These are phyloP conservation scores for Erethizon dorsatum DNA, from an alignment of 2,797 vertebrate species.

Conservation along the genomic window DNA sequence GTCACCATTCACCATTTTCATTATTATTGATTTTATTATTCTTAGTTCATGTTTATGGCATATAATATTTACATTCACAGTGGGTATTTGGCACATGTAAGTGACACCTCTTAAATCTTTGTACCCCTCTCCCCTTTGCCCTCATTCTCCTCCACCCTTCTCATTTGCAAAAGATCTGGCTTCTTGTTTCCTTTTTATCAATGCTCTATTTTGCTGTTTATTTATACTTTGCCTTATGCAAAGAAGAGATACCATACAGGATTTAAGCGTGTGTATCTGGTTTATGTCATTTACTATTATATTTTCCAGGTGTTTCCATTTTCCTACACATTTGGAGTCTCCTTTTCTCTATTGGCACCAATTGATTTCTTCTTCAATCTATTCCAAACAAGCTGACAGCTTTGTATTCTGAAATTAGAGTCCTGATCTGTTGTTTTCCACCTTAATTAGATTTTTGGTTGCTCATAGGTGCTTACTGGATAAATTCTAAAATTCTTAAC, in stretches of 20 bases:
- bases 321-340: neutral
- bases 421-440: neutral
- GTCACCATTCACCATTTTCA: neutral
- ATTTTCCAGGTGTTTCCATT: neutral
- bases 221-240: neutral
- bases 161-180: neutral
- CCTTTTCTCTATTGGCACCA: neutral
- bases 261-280: neutral
- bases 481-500: neutral
- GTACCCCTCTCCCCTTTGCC: neutral
- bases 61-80: neutral
- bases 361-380: neutral
- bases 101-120: neutral
- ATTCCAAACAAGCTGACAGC: neutral
- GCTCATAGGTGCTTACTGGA: neutral
- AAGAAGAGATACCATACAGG: neutral
- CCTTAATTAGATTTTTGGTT: conserved; percentile 51
- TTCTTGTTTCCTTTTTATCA: neutral
- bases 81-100: neutral
- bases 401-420: conserved; percentile 2
- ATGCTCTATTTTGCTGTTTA: neutral
- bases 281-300: neutral
- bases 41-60: neutral
- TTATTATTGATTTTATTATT: neutral
- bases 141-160: neutral